Base-by-base conservation (phyloP, 1,140 invertebrate genomes). In the Wiebesia pumilae region DNA sequence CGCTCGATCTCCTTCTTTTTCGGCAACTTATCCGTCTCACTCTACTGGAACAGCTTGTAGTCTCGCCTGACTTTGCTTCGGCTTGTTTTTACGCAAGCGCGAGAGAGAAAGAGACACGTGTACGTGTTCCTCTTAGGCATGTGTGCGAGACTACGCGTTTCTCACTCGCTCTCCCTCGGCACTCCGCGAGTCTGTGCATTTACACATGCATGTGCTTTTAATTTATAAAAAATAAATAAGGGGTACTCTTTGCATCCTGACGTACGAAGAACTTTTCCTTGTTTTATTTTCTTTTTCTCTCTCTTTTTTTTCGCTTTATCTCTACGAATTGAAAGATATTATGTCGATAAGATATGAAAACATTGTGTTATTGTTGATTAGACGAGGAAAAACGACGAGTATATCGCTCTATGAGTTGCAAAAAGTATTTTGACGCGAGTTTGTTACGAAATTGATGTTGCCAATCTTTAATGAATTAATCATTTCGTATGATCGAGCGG, bases 1-100 rank as follows among this genome's bases (percentile, higher is more conserved):
- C 30, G 35, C 77, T 54, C n/a, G 40, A 43, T 33, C 77, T 58
- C 51, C 1, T 35, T 79, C 51, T 79, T 58, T 79, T 51, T 79
- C 47, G 47, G 30, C 77, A 79, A 40, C 12, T 73, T 3, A 12
- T 35, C 33, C 54, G 7, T 43, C 51, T 65, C 51, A 38, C 51
- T 80, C 78, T 80, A 33, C 33, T 43, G 38, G 71, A 43, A 75
- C 3, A n/a, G 38, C 38, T 24, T 4, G n/a, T 19, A 7, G 30
- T 86, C 85, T 83, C 58, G 47, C 14, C 33, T 19, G 73, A 58
- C 35, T 65, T 81, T 81, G 80, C 19, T 24, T 40, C 71, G 80
- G 33, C 73, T 83, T 58, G 43, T 79, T 84, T 84, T 78, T 51
- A 84, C 71, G 71, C 82, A 77, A 84, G 81, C 81, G 67, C 67